Evolutionary conservation across 2,113 vertebrate genomes (phyloP).

Genomic region (Oceanodroma tethys): DNA sequence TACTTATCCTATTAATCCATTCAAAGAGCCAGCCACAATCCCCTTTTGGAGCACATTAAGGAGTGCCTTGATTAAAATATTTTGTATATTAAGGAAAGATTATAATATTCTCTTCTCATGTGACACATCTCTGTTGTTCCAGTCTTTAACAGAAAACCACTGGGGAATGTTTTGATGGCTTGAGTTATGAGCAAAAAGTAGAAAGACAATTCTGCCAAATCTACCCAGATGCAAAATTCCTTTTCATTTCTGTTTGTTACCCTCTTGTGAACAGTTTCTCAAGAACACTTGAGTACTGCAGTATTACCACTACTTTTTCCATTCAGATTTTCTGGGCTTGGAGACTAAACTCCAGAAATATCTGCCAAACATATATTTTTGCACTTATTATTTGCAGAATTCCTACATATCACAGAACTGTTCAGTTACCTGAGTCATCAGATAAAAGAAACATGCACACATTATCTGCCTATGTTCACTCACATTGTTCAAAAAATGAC

Average conservation of each 20-base stretch:
- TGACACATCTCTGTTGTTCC: neutral
- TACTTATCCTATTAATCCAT: neutral
- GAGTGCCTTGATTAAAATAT: neutral
- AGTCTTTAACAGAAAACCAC: neutral
- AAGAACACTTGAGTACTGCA: neutral
- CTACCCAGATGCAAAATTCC: neutral
- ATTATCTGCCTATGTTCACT: neutral
- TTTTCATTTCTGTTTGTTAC: neutral
- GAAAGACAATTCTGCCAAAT: neutral
- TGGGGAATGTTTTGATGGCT: neutral
- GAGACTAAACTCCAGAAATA: neutral
- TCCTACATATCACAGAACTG: neutral
- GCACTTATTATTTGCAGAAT: neutral
- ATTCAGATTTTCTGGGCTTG: neutral
- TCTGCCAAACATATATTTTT: neutral
- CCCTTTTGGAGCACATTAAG: neutral
- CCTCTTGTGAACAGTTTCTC: neutral
- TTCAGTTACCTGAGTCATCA: neutral
- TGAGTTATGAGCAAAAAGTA: neutral
- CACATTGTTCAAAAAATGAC: neutral
- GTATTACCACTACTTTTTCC: neutral
- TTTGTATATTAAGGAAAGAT: neutral
- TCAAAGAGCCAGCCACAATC: neutral
- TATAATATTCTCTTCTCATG: neutral
- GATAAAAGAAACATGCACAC: neutral